These are phyloP conservation scores for Drosophila melanica DNA, from an alignment of 1,140 invertebrate species.

Conservation along the genomic window DNA sequence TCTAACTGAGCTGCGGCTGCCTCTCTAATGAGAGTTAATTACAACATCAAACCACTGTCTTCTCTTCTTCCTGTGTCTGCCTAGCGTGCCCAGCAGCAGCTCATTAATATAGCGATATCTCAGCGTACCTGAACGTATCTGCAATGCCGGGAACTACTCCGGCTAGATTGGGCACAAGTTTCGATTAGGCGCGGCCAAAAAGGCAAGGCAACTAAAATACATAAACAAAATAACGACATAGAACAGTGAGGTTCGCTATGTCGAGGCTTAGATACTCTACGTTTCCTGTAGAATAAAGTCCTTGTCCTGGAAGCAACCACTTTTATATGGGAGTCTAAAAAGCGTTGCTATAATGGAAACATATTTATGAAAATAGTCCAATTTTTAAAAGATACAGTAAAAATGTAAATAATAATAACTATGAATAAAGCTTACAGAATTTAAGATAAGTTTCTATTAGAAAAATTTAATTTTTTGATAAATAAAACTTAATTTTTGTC, in stretches of 20 bases:
- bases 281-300: background rate
- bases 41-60: conserved; percentile 48
- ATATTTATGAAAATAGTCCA: too few relatives aligned
- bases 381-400: too few relatives aligned
- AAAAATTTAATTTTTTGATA: too few relatives aligned
- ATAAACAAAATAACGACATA: conserved; percentile 13
- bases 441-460: too few relatives aligned
- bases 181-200: conserved; percentile 58
- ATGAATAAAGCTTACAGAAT: too few relatives aligned
- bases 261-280: conserved; percentile 4
- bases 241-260: background rate
- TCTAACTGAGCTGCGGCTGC: conserved; percentile 26
- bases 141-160: conserved; percentile 22
- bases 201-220: conserved; percentile 37
- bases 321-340: too few relatives aligned
- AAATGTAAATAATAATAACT: too few relatives aligned
- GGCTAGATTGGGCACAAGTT: conserved; percentile 41
- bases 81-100: conserved; percentile 6
- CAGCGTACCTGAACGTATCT: conserved; percentile 29
- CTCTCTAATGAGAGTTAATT: conserved; percentile 63
- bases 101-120: conserved; percentile 39
- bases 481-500: too few relatives aligned
- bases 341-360: too few relatives aligned
- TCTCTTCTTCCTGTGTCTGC: background rate
- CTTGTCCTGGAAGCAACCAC: too few relatives aligned